These are phyloP conservation scores for Muntiacus reevesi DNA, from an alignment of 2,113 vertebrate genomes.

Conservation along the genomic window DNA sequence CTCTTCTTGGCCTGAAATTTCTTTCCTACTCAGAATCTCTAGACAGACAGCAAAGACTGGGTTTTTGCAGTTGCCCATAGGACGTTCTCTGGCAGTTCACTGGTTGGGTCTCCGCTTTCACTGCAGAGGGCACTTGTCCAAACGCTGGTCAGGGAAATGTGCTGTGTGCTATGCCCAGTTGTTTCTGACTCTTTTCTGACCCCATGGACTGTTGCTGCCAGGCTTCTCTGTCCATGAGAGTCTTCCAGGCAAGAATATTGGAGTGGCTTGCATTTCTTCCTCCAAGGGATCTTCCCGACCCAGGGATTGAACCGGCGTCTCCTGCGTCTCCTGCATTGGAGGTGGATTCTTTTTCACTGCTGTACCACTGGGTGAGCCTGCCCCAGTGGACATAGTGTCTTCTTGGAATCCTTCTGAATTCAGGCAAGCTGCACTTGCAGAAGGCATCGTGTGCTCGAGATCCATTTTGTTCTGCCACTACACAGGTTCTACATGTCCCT, in stretches of 20 bases:
- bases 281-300: neutral
- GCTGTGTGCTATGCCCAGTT: neutral
- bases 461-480: neutral
- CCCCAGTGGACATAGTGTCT: neutral
- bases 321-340: neutral
- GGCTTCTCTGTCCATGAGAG: neutral
- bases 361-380: neutral
- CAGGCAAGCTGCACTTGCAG: neutral
- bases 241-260: neutral
- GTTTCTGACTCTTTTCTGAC: neutral
- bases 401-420: neutral
- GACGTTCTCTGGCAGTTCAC: fast-evolving
- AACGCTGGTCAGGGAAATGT: neutral
- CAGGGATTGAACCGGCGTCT: fast-evolving
- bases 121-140: neutral
- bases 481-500: neutral
- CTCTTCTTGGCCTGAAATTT: neutral
- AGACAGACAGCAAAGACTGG: neutral
- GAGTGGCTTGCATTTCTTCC: neutral
- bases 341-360: neutral
- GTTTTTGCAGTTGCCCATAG: neutral
- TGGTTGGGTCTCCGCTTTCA: neutral
- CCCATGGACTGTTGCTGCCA: neutral
- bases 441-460: neutral
- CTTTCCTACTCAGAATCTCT: neutral